Evolutionary conservation across 2,113 vertebrate genomes (phyloP), one percentile per base, ranked within the genome.

Genomic region (Murina feae): DNA sequence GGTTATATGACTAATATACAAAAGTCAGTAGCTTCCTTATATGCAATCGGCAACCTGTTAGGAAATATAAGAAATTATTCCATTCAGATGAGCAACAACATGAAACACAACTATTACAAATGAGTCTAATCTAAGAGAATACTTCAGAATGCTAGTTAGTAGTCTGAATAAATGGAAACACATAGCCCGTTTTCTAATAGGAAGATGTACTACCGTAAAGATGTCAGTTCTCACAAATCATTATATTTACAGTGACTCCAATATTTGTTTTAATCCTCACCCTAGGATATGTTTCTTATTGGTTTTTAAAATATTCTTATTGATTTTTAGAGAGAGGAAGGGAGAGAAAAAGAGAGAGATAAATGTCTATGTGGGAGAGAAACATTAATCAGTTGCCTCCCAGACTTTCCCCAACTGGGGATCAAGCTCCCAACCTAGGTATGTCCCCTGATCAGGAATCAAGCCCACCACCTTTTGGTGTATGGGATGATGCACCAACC

Each of bases 141-240:
- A 71, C 30, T 65, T 39, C 49, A 63, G 72, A 55, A 69, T n/a
- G 76, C 65, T 49, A 25, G 58, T 82, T 37, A 35, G 71, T 7
- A 53, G 60, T 82, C 82, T 74, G 79, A 65, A 89, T 82, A 86
- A 72, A 86, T 81, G 32, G 69, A 76, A 75, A 93, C 39, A 81
- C 11, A 16, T 35, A 42, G 4, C 23, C 49, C 2, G 2, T 44
- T 75, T 86, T 78, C 85, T 20, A 93, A 72, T 42, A 93, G 44
- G 71, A 95, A 58, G 55, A 68, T 75, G 23, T 35, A 39, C 6
- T 30, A 23, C 47, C 65, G 16, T 91, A 93, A 96, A 87, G 37
- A 92, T 65, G 74, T 86, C 83, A 63, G 47, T 72, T 72, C 60
- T 89, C 79, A 78, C 55, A 92, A 81, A 72, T 72, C 68, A 85